A percentile compares a stretch with the other conserved stretches of the same genome.
Evolutionary conservation across 2,888 invertebrate genomes (phyloP).

Genomic region (Ectemnius cavifrons): DNA sequence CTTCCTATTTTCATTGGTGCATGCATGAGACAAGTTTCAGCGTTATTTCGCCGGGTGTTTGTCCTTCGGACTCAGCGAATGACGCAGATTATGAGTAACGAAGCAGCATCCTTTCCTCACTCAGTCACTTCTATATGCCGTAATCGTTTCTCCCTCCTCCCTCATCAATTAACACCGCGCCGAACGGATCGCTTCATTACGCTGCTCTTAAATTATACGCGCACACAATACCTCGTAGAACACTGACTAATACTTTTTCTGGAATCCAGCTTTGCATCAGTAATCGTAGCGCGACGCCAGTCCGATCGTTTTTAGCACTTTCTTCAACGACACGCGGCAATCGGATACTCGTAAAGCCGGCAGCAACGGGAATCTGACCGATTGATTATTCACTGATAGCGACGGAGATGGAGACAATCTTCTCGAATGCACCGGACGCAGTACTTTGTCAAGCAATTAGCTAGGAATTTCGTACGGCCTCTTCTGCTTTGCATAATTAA

Average conservation of each 20-base stretch:
- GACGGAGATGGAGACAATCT: neutral
- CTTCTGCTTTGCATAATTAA: too few species aligned
- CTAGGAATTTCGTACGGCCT: too few species aligned
- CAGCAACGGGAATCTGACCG: too few species aligned
- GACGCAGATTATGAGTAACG: conserved; percentile 68
- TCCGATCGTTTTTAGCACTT: too few species aligned
- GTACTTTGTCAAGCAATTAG: too few species aligned
- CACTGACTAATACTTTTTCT: conserved; percentile 51
- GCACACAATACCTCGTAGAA: conserved; percentile 20
- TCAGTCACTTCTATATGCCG: conserved; percentile 49
- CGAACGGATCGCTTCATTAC: conserved; percentile 57
- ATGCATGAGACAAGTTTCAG: conserved; percentile 40
- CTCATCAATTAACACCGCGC: conserved; percentile 65
- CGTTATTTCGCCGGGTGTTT: conserved; percentile 43
- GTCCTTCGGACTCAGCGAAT: conserved; percentile 57
- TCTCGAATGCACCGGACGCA: too few species aligned
- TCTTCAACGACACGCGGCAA: too few species aligned
- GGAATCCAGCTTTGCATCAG: conserved; percentile 32
- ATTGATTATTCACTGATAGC: too few species aligned
- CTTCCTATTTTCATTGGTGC: conserved; percentile 29
- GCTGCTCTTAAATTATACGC: conserved; percentile 60
- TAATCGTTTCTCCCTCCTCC: conserved; percentile 57
- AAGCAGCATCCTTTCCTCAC: conserved; percentile 56
- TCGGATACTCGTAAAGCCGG: too few species aligned
- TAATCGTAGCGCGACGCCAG: neutral